Evolutionary conservation across 2,113 vertebrate species (phyloP), one percentile per base, ranked within the genome.

Genomic region (Butastur rufipennis): DNA sequence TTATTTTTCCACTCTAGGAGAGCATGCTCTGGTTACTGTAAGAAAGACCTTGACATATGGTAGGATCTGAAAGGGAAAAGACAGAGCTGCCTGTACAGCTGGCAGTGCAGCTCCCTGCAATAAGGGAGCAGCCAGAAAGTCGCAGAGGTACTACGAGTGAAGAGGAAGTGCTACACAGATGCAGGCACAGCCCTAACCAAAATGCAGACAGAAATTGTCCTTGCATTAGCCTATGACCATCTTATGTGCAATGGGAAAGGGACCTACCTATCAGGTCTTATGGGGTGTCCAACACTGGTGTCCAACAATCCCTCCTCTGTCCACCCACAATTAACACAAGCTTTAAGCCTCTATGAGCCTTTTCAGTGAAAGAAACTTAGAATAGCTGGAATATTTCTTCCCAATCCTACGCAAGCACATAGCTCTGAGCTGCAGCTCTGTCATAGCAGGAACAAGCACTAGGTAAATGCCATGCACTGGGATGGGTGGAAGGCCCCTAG

Each of bases 241-340:
- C 10, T n/a, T 3, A 12, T 0, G 1, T 36, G 16, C n/a, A 27
- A 48, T 3, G 11, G 48, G 16, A 77, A 26, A 1, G 1, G 3
- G 6, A 29, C 31, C 40, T 12, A 59, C 16, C 26, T 11, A 5
- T 16, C 8, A 18, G 48, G 25, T 16, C 19, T 88, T 45, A 25
- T 2, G 13, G 31, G 8, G 40, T 36, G 36, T 36, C 36, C 36
- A 36, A 5, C 5, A 32, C 56, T 55, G 16, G n/a, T 8, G 9
- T 11, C 18, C 50, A 70, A 62, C 50, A 78, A 25, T 25, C 16
- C n/a, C 9, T 77, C n/a, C 17, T 84, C 68, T 83, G n/a, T 38
- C 31, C 9, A 42, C 7, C 4, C 68, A 59, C 40, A 72, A 17
- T 45, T 77, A 81, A 21, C 59, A 47, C 2, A 48, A 65, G 13